Base-by-base conservation (phyloP, 2,888 invertebrate genomes). In the Erebia ligea region DNA sequence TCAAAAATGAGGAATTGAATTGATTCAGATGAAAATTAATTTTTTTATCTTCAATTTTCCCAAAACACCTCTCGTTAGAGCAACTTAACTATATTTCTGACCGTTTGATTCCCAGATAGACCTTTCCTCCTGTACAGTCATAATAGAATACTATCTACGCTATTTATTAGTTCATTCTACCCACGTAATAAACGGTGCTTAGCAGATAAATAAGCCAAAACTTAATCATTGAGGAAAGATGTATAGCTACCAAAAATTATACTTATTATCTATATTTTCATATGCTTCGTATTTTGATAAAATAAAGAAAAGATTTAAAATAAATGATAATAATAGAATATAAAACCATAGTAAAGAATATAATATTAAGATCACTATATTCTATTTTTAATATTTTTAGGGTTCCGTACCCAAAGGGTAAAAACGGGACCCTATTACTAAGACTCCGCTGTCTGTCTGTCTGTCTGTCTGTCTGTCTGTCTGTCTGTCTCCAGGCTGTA, bases 231-330 rank as follows among this genome's bases (percentile, higher is more conserved):
- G 25, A 25, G 25, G n/a, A 42, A 2, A 10, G n/a, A 59, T 59
- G 59, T 42, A 40, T 25, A 25, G 2, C 25, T 25, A 25, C 59
- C 59, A 17, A 59, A 42, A 59, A 58, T 58, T 58, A n/a, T 40
- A 40, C 15, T 6, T 21, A 56, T 8, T 50, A 52, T 52, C 17
- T 59, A 59, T 59, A 42, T 59, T 59, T 59, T 59, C 40, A 40
- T 59, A 59, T 57, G 57, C 57, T 57, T 57, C 57, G 56, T 56
- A 56, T 56, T 56, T 21, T 21, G 56, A 25, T 54, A 9, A 6
- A 52, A 45, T 45, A 45, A 25, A 25, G 13, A 6, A 10, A 21
- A 57, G 25, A 25, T 21, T 21, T 57, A 1, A 45, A 11, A 45
- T 45, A 45, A 45, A 11, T 25, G 3, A 11, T 45, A 45, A 11